These are phyloP conservation scores for Ceratotherium simum DNA, from an alignment of 2,113 vertebrate genomes.

Conservation along the genomic window DNA sequence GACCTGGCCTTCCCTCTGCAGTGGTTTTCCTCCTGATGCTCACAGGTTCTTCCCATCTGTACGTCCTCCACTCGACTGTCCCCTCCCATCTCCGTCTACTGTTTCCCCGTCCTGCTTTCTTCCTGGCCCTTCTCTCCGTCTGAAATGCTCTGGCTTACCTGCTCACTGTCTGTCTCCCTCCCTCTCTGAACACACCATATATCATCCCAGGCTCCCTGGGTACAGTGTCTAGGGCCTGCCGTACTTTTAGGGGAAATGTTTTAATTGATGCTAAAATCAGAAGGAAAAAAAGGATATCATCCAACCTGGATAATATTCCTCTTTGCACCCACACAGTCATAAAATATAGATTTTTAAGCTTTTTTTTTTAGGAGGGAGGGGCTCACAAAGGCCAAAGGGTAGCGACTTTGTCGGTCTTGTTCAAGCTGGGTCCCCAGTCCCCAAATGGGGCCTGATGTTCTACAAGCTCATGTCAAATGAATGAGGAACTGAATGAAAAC, in stretches of 20 bases:
- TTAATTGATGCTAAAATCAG: neutral
- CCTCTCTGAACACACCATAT: neutral
- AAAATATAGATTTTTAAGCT: neutral
- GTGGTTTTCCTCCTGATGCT: fast-evolving
- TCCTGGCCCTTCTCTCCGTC: neutral
- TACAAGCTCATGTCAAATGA: neutral
- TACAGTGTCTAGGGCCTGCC: fast-evolving
- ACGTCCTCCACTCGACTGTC: neutral
- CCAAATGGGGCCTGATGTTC: neutral
- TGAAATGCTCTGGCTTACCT: neutral
- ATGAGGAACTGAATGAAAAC: fast-evolving
- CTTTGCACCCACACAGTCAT: neutral
- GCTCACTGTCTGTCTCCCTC: neutral
- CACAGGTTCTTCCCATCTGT: neutral
- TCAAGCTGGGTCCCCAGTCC: neutral
- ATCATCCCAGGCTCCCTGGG: too few relatives aligned
- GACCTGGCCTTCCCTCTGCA: neutral
- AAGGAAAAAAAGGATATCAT: neutral
- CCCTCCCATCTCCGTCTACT: neutral
- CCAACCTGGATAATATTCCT: neutral
- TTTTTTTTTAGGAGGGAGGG: neutral
- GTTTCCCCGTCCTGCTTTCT: neutral
- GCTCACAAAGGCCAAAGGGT: neutral
- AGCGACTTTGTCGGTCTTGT: neutral
- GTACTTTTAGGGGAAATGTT: neutral